phyloP scores from a whole-genome alignment of 2,888 invertebrate genomes.

The Heliconius sara region DNA sequence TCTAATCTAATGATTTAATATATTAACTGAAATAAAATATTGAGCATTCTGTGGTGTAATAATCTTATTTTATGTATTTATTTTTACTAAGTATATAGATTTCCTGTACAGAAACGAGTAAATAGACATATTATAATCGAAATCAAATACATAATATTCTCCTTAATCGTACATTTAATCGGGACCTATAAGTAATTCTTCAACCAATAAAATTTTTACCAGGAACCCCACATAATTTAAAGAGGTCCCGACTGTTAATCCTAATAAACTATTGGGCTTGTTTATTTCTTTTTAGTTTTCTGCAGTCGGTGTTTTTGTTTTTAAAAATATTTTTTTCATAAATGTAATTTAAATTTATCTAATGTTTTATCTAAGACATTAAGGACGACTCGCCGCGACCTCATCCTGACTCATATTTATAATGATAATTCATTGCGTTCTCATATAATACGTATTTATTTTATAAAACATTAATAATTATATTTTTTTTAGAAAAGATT shows the following conservation, averaged over 20 bases:
- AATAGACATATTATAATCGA: not conserved
- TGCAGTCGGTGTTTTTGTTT: too few relatives aligned
- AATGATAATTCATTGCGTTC: conserved; percentile 78
- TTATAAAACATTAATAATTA: not conserved
- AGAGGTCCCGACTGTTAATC: too few relatives aligned
- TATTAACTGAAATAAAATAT: too few relatives aligned
- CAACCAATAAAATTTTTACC: too few relatives aligned
- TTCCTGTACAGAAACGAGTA: not conserved
- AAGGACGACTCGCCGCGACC: conserved; percentile 59
- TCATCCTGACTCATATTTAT: conserved; percentile 70
- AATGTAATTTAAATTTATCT: conserved; percentile 77
- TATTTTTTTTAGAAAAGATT: too few relatives aligned
- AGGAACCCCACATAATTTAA: too few relatives aligned
- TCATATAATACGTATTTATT: conserved; percentile 56
- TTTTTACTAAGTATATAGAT: not conserved
- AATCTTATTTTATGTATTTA: not conserved
- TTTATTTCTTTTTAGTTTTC: too few relatives aligned
- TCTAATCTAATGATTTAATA: too few relatives aligned
- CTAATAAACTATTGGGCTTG: too few relatives aligned
- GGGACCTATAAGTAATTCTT: too few relatives aligned
- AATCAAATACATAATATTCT: not conserved
- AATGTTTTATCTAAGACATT: conserved; percentile 77
- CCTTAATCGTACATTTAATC: not conserved
- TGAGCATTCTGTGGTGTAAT: too few relatives aligned
- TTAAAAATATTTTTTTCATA: too few relatives aligned